Evolutionary conservation across 2,797 vertebrate species (phyloP), one percentile per base, ranked within the genome.

Genomic region (Buceros bicornis): DNA sequence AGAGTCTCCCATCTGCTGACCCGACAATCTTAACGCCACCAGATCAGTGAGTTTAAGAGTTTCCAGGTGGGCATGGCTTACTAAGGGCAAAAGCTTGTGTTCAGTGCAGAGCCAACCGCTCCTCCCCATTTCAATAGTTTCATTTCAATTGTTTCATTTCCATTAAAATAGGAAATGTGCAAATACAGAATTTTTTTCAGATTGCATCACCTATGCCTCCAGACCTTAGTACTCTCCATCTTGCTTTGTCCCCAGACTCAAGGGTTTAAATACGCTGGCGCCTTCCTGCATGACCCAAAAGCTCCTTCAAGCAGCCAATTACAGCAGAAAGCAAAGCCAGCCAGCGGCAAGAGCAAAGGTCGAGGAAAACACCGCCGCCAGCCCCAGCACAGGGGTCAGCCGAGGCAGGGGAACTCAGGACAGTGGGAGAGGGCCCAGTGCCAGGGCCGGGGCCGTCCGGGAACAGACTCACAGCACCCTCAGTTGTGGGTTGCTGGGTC

Each of bases 371-470:
- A 3, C n/a, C 13, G 17, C 17, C 2, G 7, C 29, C 22, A 60
- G 43, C 45, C 19, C 13, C 0, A 12, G 10, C 1, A 1, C 2
- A 10, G 0, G 6, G 69, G 20, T 61, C 51, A 53, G 47, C 26
- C 2, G 8, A 45, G 37, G 47, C 45, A 33, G 6, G 0, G 4
- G 56, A 50, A 66, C 56, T 57, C 2, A 4, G 60, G 51, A n/a
- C 2, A 1, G 31, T 10, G 43, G 31, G 16, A 31, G 29, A 35
- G 20, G 28, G 37, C 40, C 81, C 25, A 17, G 37, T 6, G 28
- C 20, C 2, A 0, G 28, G 6, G 17, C 28, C 20, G 11, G 28
- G 6, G 17, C 28, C 20, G 11, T 3, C 51, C 5, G 2, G 24
- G 45, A 43, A 43, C 24, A 51, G 21, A 19, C 22, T 35, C 69